A percentile compares a stretch with the other conserved stretches of the same genome.
These are phyloP conservation scores for Linnaemya vulpina DNA, from an alignment of 2,888 invertebrate genomes.

Conservation along the genomic window DNA sequence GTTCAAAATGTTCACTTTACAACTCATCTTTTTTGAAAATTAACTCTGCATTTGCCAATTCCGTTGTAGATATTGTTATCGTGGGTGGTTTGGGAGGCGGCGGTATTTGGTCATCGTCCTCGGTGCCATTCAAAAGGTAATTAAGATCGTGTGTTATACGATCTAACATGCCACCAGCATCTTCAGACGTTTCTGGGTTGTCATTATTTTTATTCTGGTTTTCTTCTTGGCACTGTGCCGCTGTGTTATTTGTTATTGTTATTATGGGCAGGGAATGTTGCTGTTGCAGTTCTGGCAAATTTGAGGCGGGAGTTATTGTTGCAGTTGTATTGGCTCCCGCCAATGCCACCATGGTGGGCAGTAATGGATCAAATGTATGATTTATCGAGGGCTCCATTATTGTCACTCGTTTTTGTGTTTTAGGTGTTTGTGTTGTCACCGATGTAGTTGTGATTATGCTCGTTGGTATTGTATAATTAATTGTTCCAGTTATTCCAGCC, in stretches of 20 bases:
- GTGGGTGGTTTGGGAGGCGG: constrained; percentile 75
- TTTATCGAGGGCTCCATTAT: constrained; percentile 81
- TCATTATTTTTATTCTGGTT: constrained; percentile 38
- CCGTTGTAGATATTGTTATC: constrained; percentile 65
- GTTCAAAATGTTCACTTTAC: constrained; percentile 31
- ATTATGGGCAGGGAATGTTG: constrained; percentile 75
- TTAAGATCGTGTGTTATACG: constrained; percentile 92
- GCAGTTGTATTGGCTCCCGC: constrained; percentile 72
- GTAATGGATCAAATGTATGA: constrained; percentile 80
- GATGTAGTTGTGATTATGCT: constrained; percentile 74
- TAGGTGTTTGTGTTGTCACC: constrained; percentile 79
- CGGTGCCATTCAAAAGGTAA: constrained; percentile 89
- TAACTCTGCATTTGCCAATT: constrained; percentile 51
- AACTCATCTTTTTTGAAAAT: constrained; percentile 62
- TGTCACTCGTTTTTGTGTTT: constrained; percentile 82
- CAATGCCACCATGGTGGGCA: constrained; percentile 80
- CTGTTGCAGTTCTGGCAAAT: constrained; percentile 14
- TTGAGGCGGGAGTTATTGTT: constrained; percentile 14
- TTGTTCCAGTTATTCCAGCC: constrained; percentile 72
- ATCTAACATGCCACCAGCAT: constrained; percentile 87
- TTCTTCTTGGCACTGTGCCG: constrained; percentile 18
- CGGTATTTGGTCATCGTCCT: constrained; percentile 72
- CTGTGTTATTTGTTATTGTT: constrained; percentile 71
- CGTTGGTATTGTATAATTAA: constrained; percentile 71
- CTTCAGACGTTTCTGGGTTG: constrained; percentile 68